phyloP scores from a whole-genome alignment of 2,797 vertebrate species.

The Trachurus trachurus region DNA sequence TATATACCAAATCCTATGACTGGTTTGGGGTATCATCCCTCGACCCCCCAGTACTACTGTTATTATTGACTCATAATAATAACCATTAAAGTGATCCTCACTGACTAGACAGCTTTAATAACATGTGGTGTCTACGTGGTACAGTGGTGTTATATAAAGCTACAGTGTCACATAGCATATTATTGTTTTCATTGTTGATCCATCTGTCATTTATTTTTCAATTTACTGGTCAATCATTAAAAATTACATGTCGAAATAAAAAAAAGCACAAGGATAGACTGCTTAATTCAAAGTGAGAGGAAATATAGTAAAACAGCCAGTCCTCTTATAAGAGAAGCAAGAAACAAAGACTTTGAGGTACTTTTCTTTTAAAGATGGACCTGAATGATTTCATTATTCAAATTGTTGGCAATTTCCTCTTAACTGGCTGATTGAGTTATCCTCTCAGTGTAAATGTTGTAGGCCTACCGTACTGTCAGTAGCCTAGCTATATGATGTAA shows the following conservation, averaged over 20 bases:
- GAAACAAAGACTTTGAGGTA: neutral
- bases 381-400: neutral
- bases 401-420: neutral
- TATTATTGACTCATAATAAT: neutral
- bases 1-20: neutral
- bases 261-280: too few species aligned
- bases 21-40: neutral
- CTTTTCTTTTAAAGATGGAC: neutral
- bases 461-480: neutral
- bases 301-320: neutral
- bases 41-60: neutral
- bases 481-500: conserved; percentile 7
- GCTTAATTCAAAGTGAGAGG: neutral
- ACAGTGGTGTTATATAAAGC: neutral
- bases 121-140: neutral
- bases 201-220: neutral
- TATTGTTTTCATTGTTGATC: neutral
- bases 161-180: neutral
- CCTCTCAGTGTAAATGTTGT: neutral
- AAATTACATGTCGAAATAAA: neutral
- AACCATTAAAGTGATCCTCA: neutral
- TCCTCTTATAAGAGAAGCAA: neutral
- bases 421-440: neutral
- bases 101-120: neutral
- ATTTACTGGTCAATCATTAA: neutral